phyloP scores from a whole-genome alignment of 2,888 invertebrate genomes.

The Invenusta paracnida region DNA sequence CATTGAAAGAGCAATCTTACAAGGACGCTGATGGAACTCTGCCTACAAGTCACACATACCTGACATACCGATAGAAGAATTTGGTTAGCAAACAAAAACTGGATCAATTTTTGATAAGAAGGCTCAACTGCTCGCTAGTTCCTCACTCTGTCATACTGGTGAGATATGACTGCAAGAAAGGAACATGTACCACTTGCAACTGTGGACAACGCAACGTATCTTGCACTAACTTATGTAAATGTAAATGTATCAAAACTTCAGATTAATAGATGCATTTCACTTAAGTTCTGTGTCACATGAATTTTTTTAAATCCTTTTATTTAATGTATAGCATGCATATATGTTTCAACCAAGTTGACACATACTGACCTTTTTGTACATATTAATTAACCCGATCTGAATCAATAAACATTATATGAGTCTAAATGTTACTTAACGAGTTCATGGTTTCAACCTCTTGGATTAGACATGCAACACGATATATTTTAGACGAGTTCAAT shows the following conservation, averaged over 20 bases:
- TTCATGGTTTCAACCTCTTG: no score
- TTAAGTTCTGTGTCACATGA: not conserved
- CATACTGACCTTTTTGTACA: not conserved
- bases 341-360: not conserved
- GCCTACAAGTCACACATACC: no score
- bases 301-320: not conserved
- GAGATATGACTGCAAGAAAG: not conserved
- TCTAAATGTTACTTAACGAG: no score
- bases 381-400: not conserved
- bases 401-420: not conserved
- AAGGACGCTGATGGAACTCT: not conserved
- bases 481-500: not conserved
- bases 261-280: not conserved
- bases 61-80: not conserved
- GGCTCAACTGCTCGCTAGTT: not conserved
- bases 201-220: not conserved
- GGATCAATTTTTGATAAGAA: not conserved
- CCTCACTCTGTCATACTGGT: not conserved
- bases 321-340: not conserved
- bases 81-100: not conserved
- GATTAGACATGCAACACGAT: not conserved
- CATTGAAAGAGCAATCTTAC: not conserved
- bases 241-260: not conserved
- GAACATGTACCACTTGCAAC: not conserved
- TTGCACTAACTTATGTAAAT: not conserved